Evolutionary conservation across 2,113 vertebrate species (phyloP).

Genomic region (Cavia aperea): DNA sequence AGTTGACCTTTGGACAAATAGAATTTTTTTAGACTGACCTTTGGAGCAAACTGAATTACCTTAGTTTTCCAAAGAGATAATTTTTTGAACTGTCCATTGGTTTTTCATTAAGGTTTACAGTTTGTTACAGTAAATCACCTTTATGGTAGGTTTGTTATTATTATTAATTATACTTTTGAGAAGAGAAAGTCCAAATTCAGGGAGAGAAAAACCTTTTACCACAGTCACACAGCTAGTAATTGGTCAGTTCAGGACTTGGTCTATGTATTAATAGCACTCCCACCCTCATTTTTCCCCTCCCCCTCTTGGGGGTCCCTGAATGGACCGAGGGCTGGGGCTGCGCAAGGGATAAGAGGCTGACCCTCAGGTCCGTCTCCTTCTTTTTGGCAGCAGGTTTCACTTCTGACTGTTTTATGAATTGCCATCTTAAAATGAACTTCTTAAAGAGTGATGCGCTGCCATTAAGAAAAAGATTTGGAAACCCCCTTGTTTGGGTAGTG

Average conservation of each 20-base stretch:
- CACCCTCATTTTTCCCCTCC: too few relatives aligned
- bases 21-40: not conserved
- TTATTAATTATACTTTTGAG: not conserved
- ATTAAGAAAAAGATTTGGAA: not conserved
- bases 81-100: not conserved
- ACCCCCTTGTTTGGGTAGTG: not conserved
- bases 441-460: not conserved
- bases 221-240: not conserved
- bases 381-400: not conserved
- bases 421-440: not conserved
- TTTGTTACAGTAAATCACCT: not conserved
- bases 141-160: not conserved
- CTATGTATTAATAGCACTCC: accelerated
- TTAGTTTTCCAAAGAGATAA: not conserved
- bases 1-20: not conserved
- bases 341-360: accelerated
- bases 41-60: not conserved
- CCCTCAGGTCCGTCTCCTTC: not conserved
- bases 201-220: not conserved
- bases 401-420: not conserved
- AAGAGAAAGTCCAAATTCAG: not conserved
- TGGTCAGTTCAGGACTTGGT: not conserved
- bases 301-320: not conserved
- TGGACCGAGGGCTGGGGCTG: accelerated
- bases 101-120: not conserved